Evolutionary conservation across 1,140 invertebrate species (phyloP), one percentile per base, ranked within the genome.

Genomic region (Megalonaias nervosa): DNA sequence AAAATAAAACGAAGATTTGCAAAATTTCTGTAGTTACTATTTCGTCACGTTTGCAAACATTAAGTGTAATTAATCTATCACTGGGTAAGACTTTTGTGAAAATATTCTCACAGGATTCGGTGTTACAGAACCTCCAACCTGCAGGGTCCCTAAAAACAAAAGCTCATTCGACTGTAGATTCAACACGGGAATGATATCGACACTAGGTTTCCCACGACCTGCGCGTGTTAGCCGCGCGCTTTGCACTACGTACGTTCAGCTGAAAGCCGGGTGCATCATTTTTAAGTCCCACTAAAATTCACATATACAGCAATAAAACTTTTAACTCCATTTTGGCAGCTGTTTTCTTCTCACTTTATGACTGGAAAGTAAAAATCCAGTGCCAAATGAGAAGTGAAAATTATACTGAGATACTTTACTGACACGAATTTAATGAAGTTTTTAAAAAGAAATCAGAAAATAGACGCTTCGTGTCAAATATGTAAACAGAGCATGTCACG

Each of bases 121-220:
- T 31, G 67, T 23, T 64, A 68, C 74, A 71, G 70, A 75, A 69
- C 73, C 67, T 68, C 62, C 62, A 66, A 67, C 74, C 57, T 74
- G 66, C 74, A 74, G 75, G 72, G 72, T 67, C 67, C 71, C 67
- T 70, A 58, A 58, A 31, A 73, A 48, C 38, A 48, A 48, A 31
- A 48, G 38, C 38, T 48, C 38, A 48, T 48, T 48, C 38, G 38
- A 48, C 38, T 48, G 6, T 48, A 48, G 38, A 48, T 48, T 48
- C 38, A 48, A 48, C 38, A 48, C 77, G 11, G 66, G n/a, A 67
- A 75, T 48, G 64, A 75, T 74, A 71, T 74, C 66, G 57, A 65
- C 59, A 17, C 70, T 72, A 67, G 57, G 65, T 17, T 85, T 85
- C 83, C 82, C 83, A 85, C 83, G 83, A 78, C 78, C 82, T 74